Evolutionary conservation across 2,113 vertebrate species (phyloP).

Genomic region (Arothron firmamentum): DNA sequence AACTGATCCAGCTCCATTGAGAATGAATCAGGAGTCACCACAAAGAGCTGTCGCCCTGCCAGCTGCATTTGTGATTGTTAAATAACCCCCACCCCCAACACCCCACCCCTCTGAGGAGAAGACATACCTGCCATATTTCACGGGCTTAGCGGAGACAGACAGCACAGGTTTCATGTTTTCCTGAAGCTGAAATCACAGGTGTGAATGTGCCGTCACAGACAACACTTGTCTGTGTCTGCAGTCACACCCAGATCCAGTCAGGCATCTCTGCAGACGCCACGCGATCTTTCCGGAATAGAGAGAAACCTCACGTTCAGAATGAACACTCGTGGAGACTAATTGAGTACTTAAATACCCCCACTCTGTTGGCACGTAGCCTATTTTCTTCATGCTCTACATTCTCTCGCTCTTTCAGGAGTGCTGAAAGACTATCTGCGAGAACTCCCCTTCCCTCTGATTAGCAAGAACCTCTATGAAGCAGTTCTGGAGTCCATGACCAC

Average conservation of each 20-base stretch:
- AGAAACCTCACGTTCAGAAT: constrained; percentile 9
- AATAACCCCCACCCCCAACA: constrained; percentile 22
- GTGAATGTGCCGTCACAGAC: constrained; percentile 28
- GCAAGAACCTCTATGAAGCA: constrained; percentile 88
- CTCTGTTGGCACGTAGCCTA: background rate
- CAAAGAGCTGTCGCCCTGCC: constrained; percentile 60
- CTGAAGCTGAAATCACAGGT: constrained; percentile 53
- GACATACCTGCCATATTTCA: constrained; percentile 48
- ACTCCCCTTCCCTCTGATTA: constrained; percentile 92
- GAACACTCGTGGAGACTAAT: background rate
- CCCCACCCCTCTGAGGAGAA: constrained; percentile 47
- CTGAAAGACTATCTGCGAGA: constrained; percentile 97
- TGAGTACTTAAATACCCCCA: background rate
- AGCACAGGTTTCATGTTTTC: constrained; percentile 46
- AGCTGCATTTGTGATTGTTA: constrained; percentile 45
- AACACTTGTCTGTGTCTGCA: constrained; percentile 10
- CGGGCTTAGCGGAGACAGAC: constrained; percentile 54
- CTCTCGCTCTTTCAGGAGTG: constrained; percentile 75
- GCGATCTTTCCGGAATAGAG: constrained; percentile 18
- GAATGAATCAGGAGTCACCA: constrained; percentile 37
- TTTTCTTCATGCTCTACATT: background rate
- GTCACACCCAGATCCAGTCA: constrained; percentile 33
- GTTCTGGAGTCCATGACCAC: constrained; percentile 87
- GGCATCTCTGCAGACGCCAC: constrained; percentile 28
- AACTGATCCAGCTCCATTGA: constrained; percentile 43